Base-by-base conservation (phyloP, 2,888 invertebrate species). In the Lepidochitona cinerea region DNA sequence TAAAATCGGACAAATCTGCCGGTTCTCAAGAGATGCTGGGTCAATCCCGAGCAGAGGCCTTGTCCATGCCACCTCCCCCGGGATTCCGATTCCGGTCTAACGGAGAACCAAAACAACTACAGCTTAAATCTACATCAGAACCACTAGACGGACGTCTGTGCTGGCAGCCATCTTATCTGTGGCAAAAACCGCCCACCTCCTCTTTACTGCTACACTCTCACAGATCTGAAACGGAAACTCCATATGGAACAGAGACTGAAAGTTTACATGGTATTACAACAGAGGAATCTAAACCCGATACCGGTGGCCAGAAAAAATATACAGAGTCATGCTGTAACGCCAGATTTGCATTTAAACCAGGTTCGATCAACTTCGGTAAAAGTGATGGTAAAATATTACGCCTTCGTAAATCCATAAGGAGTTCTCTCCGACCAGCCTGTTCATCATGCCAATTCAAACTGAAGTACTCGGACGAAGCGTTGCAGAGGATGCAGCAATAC, bases 1-100 rank as follows among this genome's bases (percentile, higher is more conserved):
- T 71, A 32, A 49, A 65, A 26, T 14, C 49, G 9, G 49, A 23
- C 53, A n/a, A 36, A 70, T n/a, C 37, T 18, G 12, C 37, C 53
- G 29, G 59, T 35, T n/a, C 36, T 52, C 4, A 12, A 36, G 14
- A 41, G 52, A 14, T 52, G 53, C 32, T n/a, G 32, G 23, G 37
- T 37, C 49, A 41, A 36, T 23, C 59, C 64, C 18, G 53, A 23
- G 12, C 37, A 14, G 26, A 52, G 5, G 18, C 49, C 37, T 12
- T 65, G 35, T 12, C 75, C 1, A 80, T 73, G 41, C 54, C 71
- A 12, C 76, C 78, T n/a, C 75, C 81, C 0, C 81, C 83, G 9
- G 84, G 83, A 32, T 84, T 84, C 70, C 76, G 84, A 9, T 84
- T 81, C 65, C 80, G 79, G 53, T 75, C 81, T 14, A 79, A 83